These are phyloP conservation scores for Dipus sagitta DNA, from an alignment of 2,797 vertebrate species.

Conservation along the genomic window DNA sequence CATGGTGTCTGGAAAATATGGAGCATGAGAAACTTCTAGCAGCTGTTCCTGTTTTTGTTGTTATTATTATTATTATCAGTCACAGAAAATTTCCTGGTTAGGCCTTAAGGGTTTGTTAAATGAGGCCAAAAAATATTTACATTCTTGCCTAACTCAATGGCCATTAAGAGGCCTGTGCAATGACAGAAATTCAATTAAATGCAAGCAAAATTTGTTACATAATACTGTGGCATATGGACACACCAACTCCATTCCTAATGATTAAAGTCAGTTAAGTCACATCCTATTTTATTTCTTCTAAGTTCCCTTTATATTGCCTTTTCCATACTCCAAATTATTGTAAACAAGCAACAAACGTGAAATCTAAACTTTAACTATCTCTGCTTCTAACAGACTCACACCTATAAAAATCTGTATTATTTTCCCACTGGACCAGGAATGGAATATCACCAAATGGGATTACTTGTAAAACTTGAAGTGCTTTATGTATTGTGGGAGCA, in stretches of 20 bases:
- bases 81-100: not conserved
- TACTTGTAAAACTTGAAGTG: conserved; percentile 12
- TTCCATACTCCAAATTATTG: not conserved
- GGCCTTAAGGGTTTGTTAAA: conserved; percentile 21
- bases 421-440: not conserved
- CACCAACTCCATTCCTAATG: not conserved
- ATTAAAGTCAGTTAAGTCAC: not conserved
- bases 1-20: not conserved
- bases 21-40: not conserved
- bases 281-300: not conserved
- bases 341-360: not conserved
- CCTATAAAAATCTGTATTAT: not conserved
- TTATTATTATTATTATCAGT: not conserved
- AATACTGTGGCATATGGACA: not conserved
- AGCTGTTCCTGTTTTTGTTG: not conserved
- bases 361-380: conserved; percentile 43
- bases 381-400: not conserved
- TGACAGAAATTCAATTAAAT: conserved; percentile 1
- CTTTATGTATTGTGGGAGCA: not conserved
- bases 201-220: not conserved
- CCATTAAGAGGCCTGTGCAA: not conserved
- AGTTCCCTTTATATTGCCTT: not conserved
- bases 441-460: not conserved
- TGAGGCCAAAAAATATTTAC: not conserved
- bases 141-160: not conserved